Base-by-base conservation (phyloP, 1,140 invertebrate genomes). In the Solenopsis fugax region DNA sequence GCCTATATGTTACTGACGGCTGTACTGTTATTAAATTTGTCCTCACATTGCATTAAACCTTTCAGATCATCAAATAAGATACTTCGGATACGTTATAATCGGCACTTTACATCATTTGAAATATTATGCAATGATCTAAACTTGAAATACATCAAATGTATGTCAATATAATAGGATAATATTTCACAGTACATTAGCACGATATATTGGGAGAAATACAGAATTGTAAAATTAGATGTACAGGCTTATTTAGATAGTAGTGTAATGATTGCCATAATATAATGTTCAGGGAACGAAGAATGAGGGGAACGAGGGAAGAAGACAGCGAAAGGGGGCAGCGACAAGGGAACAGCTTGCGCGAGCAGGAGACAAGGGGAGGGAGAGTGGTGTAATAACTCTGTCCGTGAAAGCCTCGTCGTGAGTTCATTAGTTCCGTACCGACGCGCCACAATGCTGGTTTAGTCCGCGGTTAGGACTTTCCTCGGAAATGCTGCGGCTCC, bases 371-470 rank as follows among this genome's bases (percentile, higher is more conserved):
- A 48, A 37, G 56, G 12, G 58, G 58, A 18, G 37, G 54, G 60
- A 50, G 60, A 62, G 73, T 82, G 60, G 82, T 84, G 92, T 94
- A 94, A 94, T 94, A 94, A 94, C 86, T 94, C 93, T 92, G 93
- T 93, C 93, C 92, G 91, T 93, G 93, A 94, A 93, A 94, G 92
- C 87, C 87, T 76, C 87, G 88, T 92, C 91, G 93, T 91, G 93
- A 93, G 93, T 94, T 94, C 93, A 94, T 94, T 94, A 94, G 93
- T 94, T 93, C 93, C 93, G 93, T 93, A 93, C 93, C 87, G 91
- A 93, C 93, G 93, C 93, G 93, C 92, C 88, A 90, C 92, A 93
- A 92, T 93, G 93, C 91, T 88, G 90, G 89, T 92, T 93, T 92
- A 92, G 89, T 92, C 88, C 89, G 90, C 89, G 90, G 93, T 93